Percentiles rank a stretch among this genome's conserved stretches.
Evolutionary conservation across 2,888 invertebrate genomes (phyloP).

Genomic region (Dromius quadrimaculatus): DNA sequence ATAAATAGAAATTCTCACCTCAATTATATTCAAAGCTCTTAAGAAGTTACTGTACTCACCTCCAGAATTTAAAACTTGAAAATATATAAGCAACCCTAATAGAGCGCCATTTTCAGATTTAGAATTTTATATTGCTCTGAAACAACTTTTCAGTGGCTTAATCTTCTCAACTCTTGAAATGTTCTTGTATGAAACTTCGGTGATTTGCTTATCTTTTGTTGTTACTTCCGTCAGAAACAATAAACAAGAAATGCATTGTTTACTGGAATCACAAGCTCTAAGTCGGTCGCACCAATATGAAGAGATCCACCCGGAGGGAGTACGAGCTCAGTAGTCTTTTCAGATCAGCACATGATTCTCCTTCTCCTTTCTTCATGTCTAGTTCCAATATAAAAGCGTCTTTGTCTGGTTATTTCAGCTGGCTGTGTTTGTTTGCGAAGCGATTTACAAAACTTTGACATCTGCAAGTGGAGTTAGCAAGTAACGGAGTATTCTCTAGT

Average conservation of each 20-base stretch:
- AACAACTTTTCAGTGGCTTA: too few relatives aligned
- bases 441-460: constrained; percentile 48
- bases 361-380: not conserved
- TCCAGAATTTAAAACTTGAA: too few relatives aligned
- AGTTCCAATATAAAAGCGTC: not conserved
- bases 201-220: constrained; percentile 30
- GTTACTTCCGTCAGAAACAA: constrained; percentile 15
- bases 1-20: too few relatives aligned
- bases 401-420: constrained; percentile 43
- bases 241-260: constrained; percentile 32
- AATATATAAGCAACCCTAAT: too few relatives aligned
- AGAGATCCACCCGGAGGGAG: constrained; percentile 7
- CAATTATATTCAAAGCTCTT: too few relatives aligned
- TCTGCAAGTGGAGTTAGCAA: constrained; percentile 1
- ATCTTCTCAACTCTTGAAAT: too few relatives aligned
- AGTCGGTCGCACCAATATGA: constrained; percentile 27
- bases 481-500: constrained; percentile 2
- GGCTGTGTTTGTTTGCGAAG: constrained; percentile 40
- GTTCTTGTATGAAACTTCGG: constrained; percentile 3
- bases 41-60: too few relatives aligned
- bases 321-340: constrained; percentile 14
- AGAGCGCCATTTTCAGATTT: too few relatives aligned
- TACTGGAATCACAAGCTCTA: constrained; percentile 23
- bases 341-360: constrained; percentile 7
- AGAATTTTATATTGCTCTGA: too few relatives aligned